Conservation (phyloP, 2,113 vertebrate species). For the Pholis gunnellus region DNA sequence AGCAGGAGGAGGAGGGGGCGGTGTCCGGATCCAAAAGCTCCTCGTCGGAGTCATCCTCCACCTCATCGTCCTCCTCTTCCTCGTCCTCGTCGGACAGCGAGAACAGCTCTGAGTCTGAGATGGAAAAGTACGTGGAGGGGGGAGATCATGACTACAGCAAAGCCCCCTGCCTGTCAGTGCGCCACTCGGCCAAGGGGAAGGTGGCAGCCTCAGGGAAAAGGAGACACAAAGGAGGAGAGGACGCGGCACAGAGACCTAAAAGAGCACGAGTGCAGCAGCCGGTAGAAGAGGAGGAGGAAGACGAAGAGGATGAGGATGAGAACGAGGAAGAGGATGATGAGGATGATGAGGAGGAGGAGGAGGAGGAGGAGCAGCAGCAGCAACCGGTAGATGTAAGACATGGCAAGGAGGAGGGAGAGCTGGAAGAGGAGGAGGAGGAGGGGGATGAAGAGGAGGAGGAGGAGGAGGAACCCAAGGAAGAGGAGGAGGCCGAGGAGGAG, state of each 20-base stretch:
- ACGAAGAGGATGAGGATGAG: constrained; percentile 79
- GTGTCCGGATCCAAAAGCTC: constrained; percentile 78
- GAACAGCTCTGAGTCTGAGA: constrained; percentile 88
- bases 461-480: constrained; percentile 79
- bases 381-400: constrained; percentile 58
- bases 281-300: constrained; percentile 76
- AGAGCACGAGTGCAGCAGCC: constrained; percentile 72
- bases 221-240: constrained; percentile 81
- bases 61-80: constrained; percentile 89
- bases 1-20: background rate
- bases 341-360: constrained; percentile 68
- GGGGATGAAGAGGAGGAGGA: constrained; percentile 75
- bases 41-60: constrained; percentile 76
- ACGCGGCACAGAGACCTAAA: constrained; percentile 76
- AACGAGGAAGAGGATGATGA: constrained; percentile 78
- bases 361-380: constrained; percentile 62
- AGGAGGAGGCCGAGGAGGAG: constrained; percentile 61
- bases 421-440: constrained; percentile 73
- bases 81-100: constrained; percentile 85
- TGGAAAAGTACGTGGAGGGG: constrained; percentile 91
- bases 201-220: constrained; percentile 73
- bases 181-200: constrained; percentile 83
- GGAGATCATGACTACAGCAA: constrained; percentile 99
- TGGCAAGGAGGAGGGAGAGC: constrained; percentile 76
- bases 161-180: constrained; percentile 87